phyloP scores from a whole-genome alignment of 2,888 invertebrate genomes.

The Ormyrus labotus region DNA sequence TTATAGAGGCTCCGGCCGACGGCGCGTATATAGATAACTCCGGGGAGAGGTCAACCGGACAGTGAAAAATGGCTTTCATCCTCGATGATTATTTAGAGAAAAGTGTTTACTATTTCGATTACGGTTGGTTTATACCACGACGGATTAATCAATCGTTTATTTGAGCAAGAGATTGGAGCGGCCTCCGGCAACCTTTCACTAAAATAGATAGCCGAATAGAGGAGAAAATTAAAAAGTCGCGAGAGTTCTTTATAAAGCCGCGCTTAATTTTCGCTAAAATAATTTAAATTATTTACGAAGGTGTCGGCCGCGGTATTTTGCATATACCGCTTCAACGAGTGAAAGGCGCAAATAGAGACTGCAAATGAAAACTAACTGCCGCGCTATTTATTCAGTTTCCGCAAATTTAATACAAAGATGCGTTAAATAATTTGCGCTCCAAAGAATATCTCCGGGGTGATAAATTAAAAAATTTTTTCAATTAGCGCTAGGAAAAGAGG shows the following conservation, averaged over 20 bases:
- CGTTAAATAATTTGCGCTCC: not conserved
- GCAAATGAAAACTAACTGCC: too few relatives aligned
- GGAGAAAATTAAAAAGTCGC: too few relatives aligned
- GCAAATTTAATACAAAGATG: too few relatives aligned
- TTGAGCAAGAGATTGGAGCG: too few relatives aligned
- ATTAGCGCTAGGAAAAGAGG: conserved; percentile 44
- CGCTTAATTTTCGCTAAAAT: not conserved
- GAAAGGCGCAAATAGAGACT: too few relatives aligned
- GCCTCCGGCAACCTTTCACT: too few relatives aligned
- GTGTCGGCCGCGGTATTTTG: not conserved
- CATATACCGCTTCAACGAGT: not conserved
- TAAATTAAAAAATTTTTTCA: conserved; percentile 53
- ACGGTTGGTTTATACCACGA: not conserved
- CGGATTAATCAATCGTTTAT: conserved; percentile 16
- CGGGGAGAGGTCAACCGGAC: conserved; percentile 26
- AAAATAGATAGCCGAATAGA: too few relatives aligned
- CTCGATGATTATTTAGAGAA: not conserved
- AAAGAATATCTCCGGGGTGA: conserved; percentile 20
- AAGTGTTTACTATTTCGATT: conserved; percentile 2
- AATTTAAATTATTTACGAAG: conserved; percentile 13
- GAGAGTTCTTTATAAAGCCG: too few relatives aligned
- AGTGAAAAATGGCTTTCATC: conserved; percentile 35
- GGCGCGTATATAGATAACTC: not conserved
- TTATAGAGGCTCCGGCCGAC: not conserved
- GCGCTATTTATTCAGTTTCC: too few relatives aligned